Percentiles rank a stretch among this genome's conserved stretches.
Conservation (phyloP, 1,140 invertebrate genomes). For the Heliconius congener region DNA sequence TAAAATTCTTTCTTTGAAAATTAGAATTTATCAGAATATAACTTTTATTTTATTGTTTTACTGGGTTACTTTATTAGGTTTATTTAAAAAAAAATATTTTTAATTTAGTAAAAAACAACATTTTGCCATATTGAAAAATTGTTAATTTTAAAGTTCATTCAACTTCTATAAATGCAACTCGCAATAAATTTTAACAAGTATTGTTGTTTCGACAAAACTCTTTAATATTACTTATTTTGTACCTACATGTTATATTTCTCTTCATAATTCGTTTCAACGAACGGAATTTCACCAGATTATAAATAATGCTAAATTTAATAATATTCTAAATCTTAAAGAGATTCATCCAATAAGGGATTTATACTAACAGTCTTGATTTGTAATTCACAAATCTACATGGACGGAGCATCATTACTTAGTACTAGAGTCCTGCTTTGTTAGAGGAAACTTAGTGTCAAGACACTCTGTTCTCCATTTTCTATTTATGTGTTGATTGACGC, state of each 20-base stretch:
- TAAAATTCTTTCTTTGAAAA: too few relatives aligned
- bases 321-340: slow-evolving; percentile 15
- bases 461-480: background rate
- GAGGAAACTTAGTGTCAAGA: background rate
- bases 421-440: background rate
- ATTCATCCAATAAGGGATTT: slow-evolving; percentile 25
- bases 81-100: too few relatives aligned
- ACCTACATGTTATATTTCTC: background rate
- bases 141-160: background rate
- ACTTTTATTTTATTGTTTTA: too few relatives aligned
- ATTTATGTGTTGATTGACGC: background rate
- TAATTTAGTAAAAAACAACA: too few relatives aligned
- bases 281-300: background rate
- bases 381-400: slow-evolving; percentile 29
- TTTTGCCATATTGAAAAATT: background rate
- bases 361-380: slow-evolving; percentile 41
- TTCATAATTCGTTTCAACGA: background rate
- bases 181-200: slow-evolving; percentile 24
- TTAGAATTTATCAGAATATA: too few relatives aligned
- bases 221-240: background rate
- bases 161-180: slow-evolving; percentile 16
- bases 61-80: too few relatives aligned
- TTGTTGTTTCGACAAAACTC: slow-evolving; percentile 14
- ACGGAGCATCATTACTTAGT: background rate
- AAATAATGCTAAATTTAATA: slow-evolving; percentile 5